Conservation (phyloP, 2,797 vertebrate genomes). For the Melanotaenia pygmaea region DNA sequence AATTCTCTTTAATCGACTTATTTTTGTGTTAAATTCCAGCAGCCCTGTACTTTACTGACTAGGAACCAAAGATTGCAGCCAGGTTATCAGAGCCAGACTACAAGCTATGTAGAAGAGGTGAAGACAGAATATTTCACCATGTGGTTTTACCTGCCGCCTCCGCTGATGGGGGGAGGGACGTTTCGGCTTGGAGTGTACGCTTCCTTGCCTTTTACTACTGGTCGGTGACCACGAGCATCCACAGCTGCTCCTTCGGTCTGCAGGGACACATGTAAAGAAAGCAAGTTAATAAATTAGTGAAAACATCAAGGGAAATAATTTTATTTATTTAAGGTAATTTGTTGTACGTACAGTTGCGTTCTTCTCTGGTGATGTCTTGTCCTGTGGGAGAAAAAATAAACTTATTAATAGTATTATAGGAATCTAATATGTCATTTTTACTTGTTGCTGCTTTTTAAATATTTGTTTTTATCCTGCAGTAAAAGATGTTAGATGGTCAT, state of each 20-base stretch:
- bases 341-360: conserved; percentile 28
- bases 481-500: too few relatives aligned
- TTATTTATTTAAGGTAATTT: neutral
- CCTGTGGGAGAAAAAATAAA: conserved; percentile 41
- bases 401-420: neutral
- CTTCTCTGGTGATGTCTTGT: rapidly evolving
- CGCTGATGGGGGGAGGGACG: conserved; percentile 70
- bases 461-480: neutral
- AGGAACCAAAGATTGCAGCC: too few relatives aligned
- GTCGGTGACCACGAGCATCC: conserved; percentile 83
- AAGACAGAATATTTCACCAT: too few relatives aligned
- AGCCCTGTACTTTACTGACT: neutral
- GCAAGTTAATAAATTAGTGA: neutral
- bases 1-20: neutral
- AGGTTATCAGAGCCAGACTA: too few relatives aligned
- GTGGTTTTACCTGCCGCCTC: conserved; percentile 34
- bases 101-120: too few relatives aligned
- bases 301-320: neutral
- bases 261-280: rapidly evolving
- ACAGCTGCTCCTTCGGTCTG: rapidly evolving
- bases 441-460: neutral
- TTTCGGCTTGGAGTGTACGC: conserved; percentile 33
- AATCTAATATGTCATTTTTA: too few relatives aligned
- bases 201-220: conserved; percentile 39
- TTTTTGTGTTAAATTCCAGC: neutral